Conservation (phyloP, 35 echinoderm and acorn worm species). For the Strongylocentrotus purpuratus region DNA sequence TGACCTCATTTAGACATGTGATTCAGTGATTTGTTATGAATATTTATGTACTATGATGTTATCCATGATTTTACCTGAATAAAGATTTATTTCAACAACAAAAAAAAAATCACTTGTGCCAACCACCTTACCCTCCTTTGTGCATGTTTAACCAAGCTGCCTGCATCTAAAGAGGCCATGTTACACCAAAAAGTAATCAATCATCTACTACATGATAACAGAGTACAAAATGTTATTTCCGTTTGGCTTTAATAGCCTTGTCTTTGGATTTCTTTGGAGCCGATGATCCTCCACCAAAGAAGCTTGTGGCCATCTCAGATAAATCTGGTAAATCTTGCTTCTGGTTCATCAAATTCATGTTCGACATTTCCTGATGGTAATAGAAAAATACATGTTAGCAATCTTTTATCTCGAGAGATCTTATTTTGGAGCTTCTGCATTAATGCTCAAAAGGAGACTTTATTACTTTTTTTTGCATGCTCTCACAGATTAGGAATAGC, state of each 20-base stretch:
- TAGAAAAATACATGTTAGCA: conserved; percentile 25
- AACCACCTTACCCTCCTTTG: no score
- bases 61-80: no score
- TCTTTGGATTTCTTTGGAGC: conserved; percentile 77
- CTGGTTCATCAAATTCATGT: conserved; percentile 90
- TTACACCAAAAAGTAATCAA: neutral
- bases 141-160: neutral
- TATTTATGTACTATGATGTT: no score
- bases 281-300: conserved; percentile 71
- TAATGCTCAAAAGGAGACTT: no score
- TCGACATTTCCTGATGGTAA: conserved; percentile 87
- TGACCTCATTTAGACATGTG: no score
- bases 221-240: conserved; percentile 50
- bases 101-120: neutral
- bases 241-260: conserved; percentile 66
- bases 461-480: no score
- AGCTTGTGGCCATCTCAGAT: conserved; percentile 90
- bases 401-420: neutral
- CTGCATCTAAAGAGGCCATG: neutral
- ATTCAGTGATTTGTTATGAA: no score
- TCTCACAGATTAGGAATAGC: no score
- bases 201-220: neutral
- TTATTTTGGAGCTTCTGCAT: neutral
- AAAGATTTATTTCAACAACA: no score
- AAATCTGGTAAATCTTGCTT: conserved; percentile 96